Conservation (phyloP, 2,888 invertebrate species). For the Eledona agricola region DNA sequence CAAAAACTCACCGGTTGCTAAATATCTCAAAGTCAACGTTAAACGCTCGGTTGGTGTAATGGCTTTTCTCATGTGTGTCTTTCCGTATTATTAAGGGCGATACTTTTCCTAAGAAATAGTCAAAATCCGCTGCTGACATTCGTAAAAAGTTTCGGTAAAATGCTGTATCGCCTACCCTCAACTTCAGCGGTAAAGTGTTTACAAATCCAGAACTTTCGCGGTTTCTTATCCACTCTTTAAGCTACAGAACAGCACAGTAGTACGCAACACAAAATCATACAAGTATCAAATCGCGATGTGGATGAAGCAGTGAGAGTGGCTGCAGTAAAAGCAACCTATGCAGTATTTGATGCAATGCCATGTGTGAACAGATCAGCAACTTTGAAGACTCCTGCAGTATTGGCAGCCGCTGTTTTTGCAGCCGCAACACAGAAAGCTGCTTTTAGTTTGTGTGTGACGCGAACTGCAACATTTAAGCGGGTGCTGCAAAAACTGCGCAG, state of each 20-base stretch:
- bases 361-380: background rate
- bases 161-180: constrained; percentile 15
- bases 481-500: too few species aligned
- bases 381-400: background rate
- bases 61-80: constrained; percentile 21
- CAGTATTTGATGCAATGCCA: background rate
- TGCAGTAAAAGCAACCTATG: background rate
- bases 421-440: constrained; percentile 4
- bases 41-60: constrained; percentile 10
- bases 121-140: constrained; percentile 20
- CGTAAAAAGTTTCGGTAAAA: constrained; percentile 20
- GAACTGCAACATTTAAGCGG: too few species aligned
- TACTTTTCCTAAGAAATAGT: constrained; percentile 11
- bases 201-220: constrained; percentile 10
- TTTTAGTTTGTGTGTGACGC: too few species aligned
- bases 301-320: background rate
- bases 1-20: constrained; percentile 28
- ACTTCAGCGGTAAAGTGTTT: constrained; percentile 19
- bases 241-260: background rate
- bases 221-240: background rate
- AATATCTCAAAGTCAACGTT: constrained; percentile 14
- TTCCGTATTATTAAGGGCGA: constrained; percentile 1
- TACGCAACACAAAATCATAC: background rate
- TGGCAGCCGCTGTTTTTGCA: background rate
- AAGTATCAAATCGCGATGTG: background rate